Evolutionary conservation across 1,140 invertebrate species (phyloP), one percentile per base, ranked within the genome.

Genomic region (Delia radicum): DNA sequence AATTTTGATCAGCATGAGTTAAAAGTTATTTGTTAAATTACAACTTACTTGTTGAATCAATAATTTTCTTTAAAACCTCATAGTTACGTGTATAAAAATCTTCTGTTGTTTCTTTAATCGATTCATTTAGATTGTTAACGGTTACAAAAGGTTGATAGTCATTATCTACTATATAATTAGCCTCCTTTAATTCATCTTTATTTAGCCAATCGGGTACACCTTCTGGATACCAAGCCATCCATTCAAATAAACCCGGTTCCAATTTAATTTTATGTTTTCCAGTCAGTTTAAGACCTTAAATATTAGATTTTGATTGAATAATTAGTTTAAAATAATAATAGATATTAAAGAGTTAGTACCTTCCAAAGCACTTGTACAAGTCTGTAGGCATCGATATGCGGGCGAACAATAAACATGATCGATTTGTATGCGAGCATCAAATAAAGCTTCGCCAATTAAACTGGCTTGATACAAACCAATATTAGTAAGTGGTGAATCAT

Each of bases 201-300:
- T 90, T 92, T 90, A 97, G 92, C 91, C 94, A 98, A 21, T 90
- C 89, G 13, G 95, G 95, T 79, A 95, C 86, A 0, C 90, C 90
- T 73, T 92, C 91, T 3, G 91, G 89, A 87, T 97, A 95, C 96
- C 96, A 98, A n/a, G 91, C 91, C 75, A 96, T 88, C 93, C 94
- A 98, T 85, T 98, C 97, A 86, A 97, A 98, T 18, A 98, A 84
- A 1, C 93, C 95, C 0, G 95, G 95, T 82, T 98, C 96, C 26
- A 97, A 88, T 78, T 90, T 90, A n/a, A 96, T 90, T 61, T 79
- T 78, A 13, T 77, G 79, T 73, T 83, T 78, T 15, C 80, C 78
- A 2, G 67, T 77, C 0, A 81, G 74, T 28, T 81, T 63, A 0
- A 86, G 74, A 5, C 83, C 85, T 72, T 77, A 1, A 10, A 42